A percentile compares a stretch with the other conserved stretches of the same genome.
phyloP scores from a whole-genome alignment of 2,888 invertebrate genomes.

The Cistogaster globosa region DNA sequence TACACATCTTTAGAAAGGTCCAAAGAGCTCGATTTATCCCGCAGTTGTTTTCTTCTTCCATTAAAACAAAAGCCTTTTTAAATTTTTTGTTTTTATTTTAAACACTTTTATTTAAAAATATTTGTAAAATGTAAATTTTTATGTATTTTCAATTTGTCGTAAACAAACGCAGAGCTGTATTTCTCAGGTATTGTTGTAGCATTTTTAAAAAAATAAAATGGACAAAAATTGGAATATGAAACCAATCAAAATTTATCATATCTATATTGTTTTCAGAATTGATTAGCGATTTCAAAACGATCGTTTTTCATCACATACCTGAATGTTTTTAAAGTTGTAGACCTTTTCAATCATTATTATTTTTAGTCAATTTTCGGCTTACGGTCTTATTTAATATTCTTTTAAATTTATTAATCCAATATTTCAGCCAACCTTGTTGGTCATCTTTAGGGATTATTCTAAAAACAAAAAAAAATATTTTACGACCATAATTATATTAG shows the following conservation, averaged over 20 bases:
- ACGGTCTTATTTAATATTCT: too few relatives aligned
- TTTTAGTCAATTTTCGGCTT: too few relatives aligned
- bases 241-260: too few relatives aligned
- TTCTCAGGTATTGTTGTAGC: background rate
- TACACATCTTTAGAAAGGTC: background rate
- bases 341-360: too few relatives aligned
- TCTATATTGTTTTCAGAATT: background rate
- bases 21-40: conserved; percentile 13
- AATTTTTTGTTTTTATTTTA: background rate
- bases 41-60: conserved; percentile 1
- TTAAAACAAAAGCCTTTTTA: too few relatives aligned
- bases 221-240: too few relatives aligned
- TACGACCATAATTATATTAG: too few relatives aligned
- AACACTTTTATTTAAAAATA: background rate
- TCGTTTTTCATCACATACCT: conserved; percentile 23
- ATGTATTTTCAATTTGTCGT: background rate
- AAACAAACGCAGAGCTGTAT: conserved; percentile 9
- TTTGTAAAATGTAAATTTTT: background rate
- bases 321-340: background rate
- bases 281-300: conserved; percentile 14
- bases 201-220: conserved; percentile 6
- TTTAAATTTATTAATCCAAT: too few relatives aligned
- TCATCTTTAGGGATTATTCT: too few relatives aligned
- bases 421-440: too few relatives aligned
- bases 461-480: too few relatives aligned